A percentile compares a stretch with the other conserved stretches of the same genome.
Evolutionary conservation across 2,797 vertebrate species (phyloP).

Genomic region (Sternotherus odoratus): DNA sequence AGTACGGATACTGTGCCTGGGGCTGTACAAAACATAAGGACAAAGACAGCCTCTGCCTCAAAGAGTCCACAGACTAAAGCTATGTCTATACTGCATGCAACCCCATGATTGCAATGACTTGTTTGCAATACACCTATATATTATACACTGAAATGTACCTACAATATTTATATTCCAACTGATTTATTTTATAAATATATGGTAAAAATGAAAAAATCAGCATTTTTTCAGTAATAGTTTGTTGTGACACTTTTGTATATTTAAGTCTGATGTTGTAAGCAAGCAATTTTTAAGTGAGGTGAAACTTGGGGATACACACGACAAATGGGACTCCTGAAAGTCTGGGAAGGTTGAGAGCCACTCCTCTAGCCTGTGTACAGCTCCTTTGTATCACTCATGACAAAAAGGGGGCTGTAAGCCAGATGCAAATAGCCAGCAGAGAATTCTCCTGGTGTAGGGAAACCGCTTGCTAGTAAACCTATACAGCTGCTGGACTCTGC

Average conservation of each 20-base stretch:
- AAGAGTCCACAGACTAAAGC: slow-evolving; percentile 29
- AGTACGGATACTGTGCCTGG: slow-evolving; percentile 68
- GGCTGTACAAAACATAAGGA: slow-evolving; percentile 59
- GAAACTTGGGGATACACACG: too few species aligned
- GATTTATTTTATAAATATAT: too few species aligned
- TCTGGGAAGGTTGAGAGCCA: too few species aligned
- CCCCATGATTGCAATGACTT: not conserved
- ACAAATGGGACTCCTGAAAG: too few species aligned
- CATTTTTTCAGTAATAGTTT: too few species aligned
- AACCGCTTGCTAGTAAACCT: not conserved
- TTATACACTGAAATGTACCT: too few species aligned
- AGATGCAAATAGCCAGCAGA: not conserved
- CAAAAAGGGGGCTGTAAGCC: not conserved
- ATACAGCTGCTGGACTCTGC: not conserved
- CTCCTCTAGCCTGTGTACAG: not conserved
- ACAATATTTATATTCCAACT: too few species aligned
- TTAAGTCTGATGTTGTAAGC: too few species aligned
- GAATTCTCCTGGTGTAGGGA: not conserved
- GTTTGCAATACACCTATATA: too few species aligned
- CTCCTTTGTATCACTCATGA: not conserved
- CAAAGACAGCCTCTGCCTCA: slow-evolving; percentile 55
- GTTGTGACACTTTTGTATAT: too few species aligned
- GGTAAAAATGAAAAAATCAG: too few species aligned
- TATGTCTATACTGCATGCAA: not conserved
- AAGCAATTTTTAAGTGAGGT: too few species aligned